These are phyloP conservation scores for Platycheirus rosarum DNA, from an alignment of 2,888 invertebrate genomes.

Conservation along the genomic window DNA sequence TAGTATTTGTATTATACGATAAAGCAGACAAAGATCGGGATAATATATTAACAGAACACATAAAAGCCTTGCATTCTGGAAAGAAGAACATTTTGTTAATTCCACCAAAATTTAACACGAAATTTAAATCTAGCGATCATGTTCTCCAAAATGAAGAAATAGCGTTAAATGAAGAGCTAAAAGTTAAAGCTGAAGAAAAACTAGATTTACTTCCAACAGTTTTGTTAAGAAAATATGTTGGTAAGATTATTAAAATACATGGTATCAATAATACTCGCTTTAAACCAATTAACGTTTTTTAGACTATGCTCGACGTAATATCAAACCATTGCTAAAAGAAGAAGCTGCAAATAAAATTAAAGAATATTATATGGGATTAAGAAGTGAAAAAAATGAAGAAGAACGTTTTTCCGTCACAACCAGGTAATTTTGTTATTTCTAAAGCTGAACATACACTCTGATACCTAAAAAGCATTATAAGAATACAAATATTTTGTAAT, in stretches of 20 bases:
- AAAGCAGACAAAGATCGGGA: slow-evolving; percentile 87
- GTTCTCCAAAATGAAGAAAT: slow-evolving; percentile 78
- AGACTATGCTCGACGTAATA: slow-evolving; percentile 94
- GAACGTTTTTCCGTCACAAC: slow-evolving; percentile 92
- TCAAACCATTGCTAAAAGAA: slow-evolving; percentile 89
- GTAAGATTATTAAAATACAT: background rate
- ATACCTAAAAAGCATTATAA: too few species aligned
- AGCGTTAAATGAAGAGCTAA: slow-evolving; percentile 79
- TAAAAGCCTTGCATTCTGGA: slow-evolving; percentile 89
- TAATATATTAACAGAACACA: slow-evolving; percentile 84
- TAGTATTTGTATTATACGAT: slow-evolving; percentile 95
- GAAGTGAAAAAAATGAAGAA: slow-evolving; percentile 82
- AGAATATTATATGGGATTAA: slow-evolving; percentile 91
- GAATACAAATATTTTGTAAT: too few species aligned
- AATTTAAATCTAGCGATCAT: slow-evolving; percentile 81
- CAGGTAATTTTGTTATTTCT: slow-evolving; percentile 78
- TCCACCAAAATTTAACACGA: slow-evolving; percentile 76
- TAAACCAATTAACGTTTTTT: too few species aligned
- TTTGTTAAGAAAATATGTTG: slow-evolving; percentile 93
- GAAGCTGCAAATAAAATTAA: slow-evolving; percentile 89
- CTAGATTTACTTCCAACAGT: slow-evolving; percentile 89
- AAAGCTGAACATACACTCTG: too few species aligned
- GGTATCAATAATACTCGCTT: too few species aligned
- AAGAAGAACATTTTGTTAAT: slow-evolving; percentile 77
- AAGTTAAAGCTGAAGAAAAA: slow-evolving; percentile 84